phyloP scores from a whole-genome alignment of 2,888 invertebrate species.

The Bellardia bayeri region DNA sequence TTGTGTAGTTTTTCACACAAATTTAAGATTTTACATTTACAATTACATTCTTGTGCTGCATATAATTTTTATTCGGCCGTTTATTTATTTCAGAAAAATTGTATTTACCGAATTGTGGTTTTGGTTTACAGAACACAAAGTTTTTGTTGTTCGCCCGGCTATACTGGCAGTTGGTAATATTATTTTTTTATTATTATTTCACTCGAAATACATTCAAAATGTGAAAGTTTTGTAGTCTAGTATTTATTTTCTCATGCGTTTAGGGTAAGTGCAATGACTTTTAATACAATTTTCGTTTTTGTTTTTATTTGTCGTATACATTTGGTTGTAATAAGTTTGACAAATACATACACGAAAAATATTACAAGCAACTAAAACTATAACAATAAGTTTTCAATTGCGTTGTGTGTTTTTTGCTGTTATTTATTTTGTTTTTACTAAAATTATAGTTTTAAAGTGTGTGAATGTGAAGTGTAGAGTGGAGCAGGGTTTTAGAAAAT shows the following conservation, averaged over 20 bases:
- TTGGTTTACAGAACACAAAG: not conserved
- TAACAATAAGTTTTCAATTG: slow-evolving; percentile 17
- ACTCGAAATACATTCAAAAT: slow-evolving; percentile 50
- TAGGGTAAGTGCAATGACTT: slow-evolving; percentile 52
- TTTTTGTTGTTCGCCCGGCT: slow-evolving; percentile 40
- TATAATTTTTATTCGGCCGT: not conserved
- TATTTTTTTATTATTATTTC: slow-evolving; percentile 14
- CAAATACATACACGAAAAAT: slow-evolving; percentile 2
- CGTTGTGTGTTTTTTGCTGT: not conserved
- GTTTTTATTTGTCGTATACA: not conserved
- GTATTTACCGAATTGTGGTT: not conserved
- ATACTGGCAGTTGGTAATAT: slow-evolving; percentile 34
- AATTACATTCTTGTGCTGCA: not conserved
- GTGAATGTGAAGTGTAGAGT: not conserved
- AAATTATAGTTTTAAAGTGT: not conserved
- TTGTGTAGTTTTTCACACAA: too few relatives aligned
- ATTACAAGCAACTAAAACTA: slow-evolving; percentile 24
- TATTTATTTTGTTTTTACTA: not conserved
- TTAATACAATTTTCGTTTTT: not conserved
- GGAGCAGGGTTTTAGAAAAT: not conserved
- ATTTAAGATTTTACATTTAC: too few relatives aligned
- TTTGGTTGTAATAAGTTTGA: slow-evolving; percentile 18
- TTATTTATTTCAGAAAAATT: not conserved
- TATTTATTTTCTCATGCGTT: not conserved
- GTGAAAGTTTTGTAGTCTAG: slow-evolving; percentile 48